Percentiles rank a stretch among this genome's conserved stretches.
Conservation (phyloP, 2,888 invertebrate genomes). For the Luffia ferchaultella region DNA sequence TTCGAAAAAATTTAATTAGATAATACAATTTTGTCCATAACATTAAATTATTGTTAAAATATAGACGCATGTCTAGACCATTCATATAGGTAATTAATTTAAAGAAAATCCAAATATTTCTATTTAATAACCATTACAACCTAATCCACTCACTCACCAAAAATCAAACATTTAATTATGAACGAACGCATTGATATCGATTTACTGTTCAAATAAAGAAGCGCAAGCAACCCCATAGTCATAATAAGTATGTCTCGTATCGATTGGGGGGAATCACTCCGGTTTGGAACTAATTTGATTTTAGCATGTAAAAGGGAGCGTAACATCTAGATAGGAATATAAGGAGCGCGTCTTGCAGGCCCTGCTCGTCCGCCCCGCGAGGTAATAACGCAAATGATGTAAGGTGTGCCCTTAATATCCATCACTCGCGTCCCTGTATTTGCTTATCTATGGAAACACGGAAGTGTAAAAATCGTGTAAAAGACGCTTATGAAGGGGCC, state of each 20-base stretch:
- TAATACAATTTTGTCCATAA: no score
- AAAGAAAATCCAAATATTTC: no score
- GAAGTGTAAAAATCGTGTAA: constrained; percentile 63
- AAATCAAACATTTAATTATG: no score
- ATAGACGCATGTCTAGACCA: no score
- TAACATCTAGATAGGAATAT: constrained; percentile 44
- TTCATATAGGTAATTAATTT: no score
- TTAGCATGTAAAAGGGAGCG: constrained; percentile 62
- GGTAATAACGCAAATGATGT: constrained; percentile 65
- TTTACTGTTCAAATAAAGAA: constrained; percentile 29
- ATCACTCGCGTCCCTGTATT: constrained; percentile 63
- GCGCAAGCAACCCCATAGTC: constrained; percentile 25
- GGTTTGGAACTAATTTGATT: constrained; percentile 64
- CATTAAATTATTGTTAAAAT: no score
- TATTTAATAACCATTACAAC: no score
- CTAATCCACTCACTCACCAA: no score
- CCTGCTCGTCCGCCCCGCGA: constrained; percentile 29
- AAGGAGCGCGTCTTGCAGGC: constrained; percentile 53
- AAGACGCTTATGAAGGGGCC: constrained; percentile 18
- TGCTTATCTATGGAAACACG: constrained; percentile 64
- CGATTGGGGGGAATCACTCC: constrained; percentile 59
- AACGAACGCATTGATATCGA: constrained; percentile 21
- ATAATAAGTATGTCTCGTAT: constrained; percentile 44
- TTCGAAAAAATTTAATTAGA: no score
- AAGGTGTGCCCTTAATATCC: constrained; percentile 67